These are phyloP conservation scores for Hofmannophila pseudospretella DNA, from an alignment of 2,888 invertebrate species.

Conservation along the genomic window DNA sequence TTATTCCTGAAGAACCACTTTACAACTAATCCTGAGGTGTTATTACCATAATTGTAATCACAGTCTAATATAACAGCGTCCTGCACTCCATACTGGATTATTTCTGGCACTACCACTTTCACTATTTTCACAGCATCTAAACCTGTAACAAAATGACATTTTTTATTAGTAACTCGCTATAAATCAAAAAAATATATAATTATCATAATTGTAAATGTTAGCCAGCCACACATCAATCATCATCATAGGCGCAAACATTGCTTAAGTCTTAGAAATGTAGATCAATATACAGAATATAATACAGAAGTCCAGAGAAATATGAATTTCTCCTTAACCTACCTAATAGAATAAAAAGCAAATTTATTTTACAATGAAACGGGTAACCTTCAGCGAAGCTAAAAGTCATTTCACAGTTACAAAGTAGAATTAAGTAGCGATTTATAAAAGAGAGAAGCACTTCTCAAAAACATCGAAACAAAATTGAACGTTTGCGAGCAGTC, in stretches of 20 bases:
- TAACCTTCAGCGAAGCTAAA: too few species aligned
- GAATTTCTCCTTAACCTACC: too few species aligned
- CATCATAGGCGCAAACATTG: too few species aligned
- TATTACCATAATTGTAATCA: slow-evolving; percentile 81
- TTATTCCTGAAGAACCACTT: slow-evolving; percentile 87
- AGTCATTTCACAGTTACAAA: too few species aligned
- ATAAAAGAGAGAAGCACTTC: not conserved
- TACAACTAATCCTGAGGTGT: slow-evolving; percentile 82
- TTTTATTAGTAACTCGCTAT: not conserved
- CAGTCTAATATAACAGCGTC: slow-evolving; percentile 84
- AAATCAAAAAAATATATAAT: too few species aligned
- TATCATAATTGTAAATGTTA: too few species aligned
- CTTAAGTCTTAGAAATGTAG: too few species aligned
- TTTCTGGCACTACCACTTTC: slow-evolving; percentile 79
- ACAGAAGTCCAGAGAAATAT: too few species aligned
- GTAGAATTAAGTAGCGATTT: not conserved
- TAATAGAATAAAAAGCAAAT: too few species aligned
- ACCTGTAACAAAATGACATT: slow-evolving; percentile 66
- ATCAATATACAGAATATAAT: too few species aligned
- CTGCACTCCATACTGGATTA: slow-evolving; percentile 79
- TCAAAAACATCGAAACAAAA: not conserved
- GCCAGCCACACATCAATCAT: too few species aligned
- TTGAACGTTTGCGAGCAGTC: slow-evolving; percentile 12
- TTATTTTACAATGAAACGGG: too few species aligned
- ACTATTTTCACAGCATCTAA: slow-evolving; percentile 78